Evolutionary conservation across 2,797 vertebrate genomes (phyloP).

Genomic region (Sebastes nivosus): DNA sequence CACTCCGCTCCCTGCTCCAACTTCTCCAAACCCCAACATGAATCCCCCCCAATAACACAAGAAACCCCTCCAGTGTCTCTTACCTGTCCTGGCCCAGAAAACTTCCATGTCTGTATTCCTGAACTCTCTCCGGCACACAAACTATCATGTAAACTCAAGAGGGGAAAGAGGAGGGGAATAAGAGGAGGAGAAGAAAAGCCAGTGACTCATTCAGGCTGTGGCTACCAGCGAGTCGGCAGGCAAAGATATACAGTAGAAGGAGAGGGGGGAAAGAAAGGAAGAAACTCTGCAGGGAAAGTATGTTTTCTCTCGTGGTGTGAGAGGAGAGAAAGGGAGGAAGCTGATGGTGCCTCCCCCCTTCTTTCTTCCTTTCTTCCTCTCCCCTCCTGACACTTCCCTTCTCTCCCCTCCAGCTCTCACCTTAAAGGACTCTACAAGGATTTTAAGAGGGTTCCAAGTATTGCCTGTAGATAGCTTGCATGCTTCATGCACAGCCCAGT

Average conservation of each 20-base stretch:
- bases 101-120: slow-evolving; percentile 57
- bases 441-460: not conserved
- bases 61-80: not conserved
- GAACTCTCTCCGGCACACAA: slow-evolving; percentile 7
- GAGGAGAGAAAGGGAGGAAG: slow-evolving; percentile 61
- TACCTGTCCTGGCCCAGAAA: slow-evolving; percentile 67
- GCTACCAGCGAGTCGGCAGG: slow-evolving; percentile 18
- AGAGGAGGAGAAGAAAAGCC: slow-evolving; percentile 41
- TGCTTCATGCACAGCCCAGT: not conserved
- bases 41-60: not conserved
- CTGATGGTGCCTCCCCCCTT: slow-evolving; percentile 16
- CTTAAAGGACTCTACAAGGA: not conserved
- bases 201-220: slow-evolving; percentile 63
- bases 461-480: not conserved
- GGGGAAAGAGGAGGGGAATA: not conserved
- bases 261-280: not conserved
- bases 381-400: not conserved
- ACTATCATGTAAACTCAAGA: slow-evolving; percentile 15
- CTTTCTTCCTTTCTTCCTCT: slow-evolving; percentile 1
- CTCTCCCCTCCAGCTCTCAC: not conserved
- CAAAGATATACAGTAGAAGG: not conserved
- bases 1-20: slow-evolving; percentile 15
- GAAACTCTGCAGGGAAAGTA: not conserved
- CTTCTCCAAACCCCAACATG: not conserved
- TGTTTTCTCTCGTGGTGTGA: not conserved